Evolutionary conservation across 1,140 invertebrate species (phyloP), one percentile per base, ranked within the genome.

Genomic region (Atta cephalotes): DNA sequence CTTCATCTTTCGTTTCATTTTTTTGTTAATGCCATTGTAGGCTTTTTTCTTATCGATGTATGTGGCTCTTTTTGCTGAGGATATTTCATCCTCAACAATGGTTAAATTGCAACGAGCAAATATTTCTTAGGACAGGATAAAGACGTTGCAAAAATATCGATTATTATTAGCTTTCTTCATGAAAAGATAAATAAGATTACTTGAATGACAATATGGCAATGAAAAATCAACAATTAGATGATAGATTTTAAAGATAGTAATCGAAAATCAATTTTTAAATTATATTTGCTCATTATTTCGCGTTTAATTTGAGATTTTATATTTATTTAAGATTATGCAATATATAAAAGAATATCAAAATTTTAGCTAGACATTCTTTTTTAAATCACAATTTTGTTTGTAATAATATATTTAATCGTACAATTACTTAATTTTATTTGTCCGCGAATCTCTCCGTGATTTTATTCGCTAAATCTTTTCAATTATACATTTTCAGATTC

Each of bases 241-340:
- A 39, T 18, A 10, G 18, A 1, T 39, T 39, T 66, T 66, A 39
- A 39, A 12, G 5, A 65, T 16, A 63, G 6, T 21, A 25, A 1
- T 77, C 3, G n/a, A 77, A 58, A 39, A 45, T 62, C n/a, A 62
- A 63, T 78, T 78, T 16, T 18, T 7, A 45, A 76, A 39, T 7
- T 4, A 12, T 45, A 21, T 49, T 12, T 4, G 14, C 3, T 49
- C 45, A 58, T 49, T 21, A 25, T 62, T 10, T 10, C 21, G n/a
- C 21, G n/a, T 2, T 49, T n/a, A 12, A 49, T 78, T 49, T 79
- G 10, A 65, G 21, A 45, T 62, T 25, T 39, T 16, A 45, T 25
- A 14, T 78, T 63, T 10, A 77, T 25, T 21, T 7, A 77, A 58
- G 1, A 31, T 74, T 74, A 25, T 45, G 21, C 14, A 12, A 58